A percentile compares a stretch with the other conserved stretches of the same genome.
Evolutionary conservation across 2,797 vertebrate species (phyloP).

Genomic region (Pseudocheirus occidentalis): DNA sequence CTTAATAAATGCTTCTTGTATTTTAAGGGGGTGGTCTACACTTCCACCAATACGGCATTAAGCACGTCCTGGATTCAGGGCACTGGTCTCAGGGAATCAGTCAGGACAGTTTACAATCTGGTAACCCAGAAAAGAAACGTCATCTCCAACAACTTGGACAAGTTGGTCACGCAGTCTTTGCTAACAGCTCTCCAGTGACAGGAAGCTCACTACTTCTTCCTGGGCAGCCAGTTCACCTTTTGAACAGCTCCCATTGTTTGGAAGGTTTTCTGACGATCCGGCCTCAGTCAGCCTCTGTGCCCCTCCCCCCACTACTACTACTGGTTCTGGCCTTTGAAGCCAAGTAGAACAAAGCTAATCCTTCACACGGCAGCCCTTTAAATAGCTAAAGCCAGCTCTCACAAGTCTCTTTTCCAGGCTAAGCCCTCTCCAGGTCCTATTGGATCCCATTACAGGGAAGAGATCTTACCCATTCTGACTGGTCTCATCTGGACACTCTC

Average conservation of each 20-base stretch:
- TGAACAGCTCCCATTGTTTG: not conserved
- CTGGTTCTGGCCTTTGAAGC: not conserved
- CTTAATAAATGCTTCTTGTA: not conserved
- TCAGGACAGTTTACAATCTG: not conserved
- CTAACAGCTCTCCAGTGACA: not conserved
- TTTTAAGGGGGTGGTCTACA: not conserved
- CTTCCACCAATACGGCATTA: not conserved
- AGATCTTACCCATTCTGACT: not conserved
- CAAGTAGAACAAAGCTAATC: not conserved
- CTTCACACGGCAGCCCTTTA: not conserved
- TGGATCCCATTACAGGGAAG: not conserved
- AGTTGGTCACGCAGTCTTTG: not conserved
- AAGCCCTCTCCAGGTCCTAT: not conserved
- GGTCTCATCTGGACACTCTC: not conserved
- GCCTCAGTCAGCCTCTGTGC: not conserved
- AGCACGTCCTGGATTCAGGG: not conserved
- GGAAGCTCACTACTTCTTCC: not conserved
- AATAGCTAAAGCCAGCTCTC: not conserved
- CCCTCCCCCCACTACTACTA: not conserved
- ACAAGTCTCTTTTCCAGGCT: not conserved
- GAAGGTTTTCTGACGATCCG: not conserved
- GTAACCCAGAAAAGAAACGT: not conserved
- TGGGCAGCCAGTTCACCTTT: not conserved
- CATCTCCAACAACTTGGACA: not conserved
- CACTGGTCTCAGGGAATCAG: not conserved